Evolutionary conservation across 2,797 vertebrate species (phyloP), one percentile per base, ranked within the genome.

Genomic region (Cryptoblepharus egeriae): DNA sequence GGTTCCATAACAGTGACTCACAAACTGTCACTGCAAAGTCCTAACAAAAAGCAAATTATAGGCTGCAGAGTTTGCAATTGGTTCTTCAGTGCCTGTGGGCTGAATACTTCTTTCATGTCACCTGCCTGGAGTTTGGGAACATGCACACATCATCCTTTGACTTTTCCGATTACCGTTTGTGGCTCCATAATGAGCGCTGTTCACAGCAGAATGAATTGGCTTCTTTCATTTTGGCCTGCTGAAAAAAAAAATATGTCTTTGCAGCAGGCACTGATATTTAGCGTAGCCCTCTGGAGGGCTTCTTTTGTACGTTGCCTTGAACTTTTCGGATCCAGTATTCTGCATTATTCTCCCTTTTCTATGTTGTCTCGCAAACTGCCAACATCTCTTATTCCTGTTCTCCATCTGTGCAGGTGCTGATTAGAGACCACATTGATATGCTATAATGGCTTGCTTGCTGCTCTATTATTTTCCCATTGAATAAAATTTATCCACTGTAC

Each of bases 401-500:
- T 26, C 32, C n/a, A 39, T 35, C 65, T 72, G 45, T 37, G 58
- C 57, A 77, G 72, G 58, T 61, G 73, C 58, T 79, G 37, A 57
- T 77, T 71, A 75, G 28, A 64, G 13, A 55, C 60, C 10, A 18
- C 28, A 28, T 20, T 37, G 32, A 77, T 37, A 45, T 35, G 55
- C 26, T n/a, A n/a, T 69, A 67, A 75, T 69, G 8, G 64, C 15
- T 80, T 75, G 11, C 71, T 18, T 57, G 45, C 24, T 28, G 65
- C 26, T 76, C 35, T 63, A 9, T 81, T 75, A 71, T 77, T 77
- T 63, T 37, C 74, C 83, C 12, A 35, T 55, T 57, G 68, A 80
- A 42, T 9, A 28, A 69, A 70, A 35, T 63, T n/a, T 74, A 57
- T 37, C 30, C 16, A 65, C n/a, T 30, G 30, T 30, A 67, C 37